Evolutionary conservation across 2,888 invertebrate species (phyloP).

Genomic region (Odontothrips loti): DNA sequence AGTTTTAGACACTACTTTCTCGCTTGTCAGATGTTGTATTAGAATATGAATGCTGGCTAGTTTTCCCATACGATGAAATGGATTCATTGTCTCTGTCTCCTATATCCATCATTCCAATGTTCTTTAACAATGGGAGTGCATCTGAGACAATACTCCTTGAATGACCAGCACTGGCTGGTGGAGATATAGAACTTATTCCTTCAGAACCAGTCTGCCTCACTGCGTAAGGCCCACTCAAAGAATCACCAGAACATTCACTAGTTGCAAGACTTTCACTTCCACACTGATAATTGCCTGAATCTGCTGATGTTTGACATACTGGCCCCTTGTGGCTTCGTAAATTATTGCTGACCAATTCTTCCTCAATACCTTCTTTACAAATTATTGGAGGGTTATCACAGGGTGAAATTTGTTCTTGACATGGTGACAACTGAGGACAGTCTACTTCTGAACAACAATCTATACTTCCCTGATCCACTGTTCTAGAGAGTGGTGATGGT

Average conservation of each 20-base stretch:
- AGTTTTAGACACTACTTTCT: constrained; percentile 4
- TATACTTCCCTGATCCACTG: background rate
- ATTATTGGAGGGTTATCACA: background rate
- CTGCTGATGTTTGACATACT: background rate
- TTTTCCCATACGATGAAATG: background rate
- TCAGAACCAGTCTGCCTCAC: background rate
- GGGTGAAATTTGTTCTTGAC: background rate
- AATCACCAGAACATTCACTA: constrained; percentile 7
- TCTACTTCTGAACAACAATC: constrained; percentile 13
- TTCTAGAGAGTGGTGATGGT: background rate
- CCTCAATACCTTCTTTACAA: background rate
- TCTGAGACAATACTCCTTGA: background rate
- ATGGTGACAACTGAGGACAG: background rate
- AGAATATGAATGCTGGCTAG: background rate
- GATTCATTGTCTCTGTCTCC: background rate
- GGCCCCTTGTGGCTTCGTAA: background rate
- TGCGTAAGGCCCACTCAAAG: background rate
- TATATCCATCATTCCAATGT: background rate
- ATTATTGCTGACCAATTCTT: background rate
- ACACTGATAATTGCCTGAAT: background rate
- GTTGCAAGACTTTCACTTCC: constrained; percentile 6
- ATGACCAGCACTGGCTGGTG: background rate
- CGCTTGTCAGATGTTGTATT: background rate
- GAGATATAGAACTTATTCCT: background rate
- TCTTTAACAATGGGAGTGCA: constrained; percentile 1